These are phyloP conservation scores for Drosophila persimilis DNA, from an alignment of 1,140 invertebrate genomes.

Conservation along the genomic window DNA sequence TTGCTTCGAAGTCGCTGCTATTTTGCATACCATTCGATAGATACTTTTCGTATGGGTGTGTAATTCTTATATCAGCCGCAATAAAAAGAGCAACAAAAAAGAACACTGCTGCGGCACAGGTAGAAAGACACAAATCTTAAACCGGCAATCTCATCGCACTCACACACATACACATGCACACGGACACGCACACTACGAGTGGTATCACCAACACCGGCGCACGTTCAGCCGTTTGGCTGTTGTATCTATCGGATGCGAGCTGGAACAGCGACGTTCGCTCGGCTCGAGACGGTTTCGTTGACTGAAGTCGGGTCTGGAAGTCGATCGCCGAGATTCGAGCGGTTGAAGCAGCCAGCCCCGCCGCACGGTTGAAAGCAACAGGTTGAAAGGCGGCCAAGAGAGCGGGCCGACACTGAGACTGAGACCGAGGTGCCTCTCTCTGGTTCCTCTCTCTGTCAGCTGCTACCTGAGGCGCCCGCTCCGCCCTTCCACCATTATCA, in stretches of 20 bases:
- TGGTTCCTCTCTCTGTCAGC: slow-evolving; percentile 6
- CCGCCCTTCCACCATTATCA: slow-evolving; percentile 76
- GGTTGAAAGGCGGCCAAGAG: slow-evolving; percentile 53
- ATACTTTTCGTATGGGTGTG: slow-evolving; percentile 52
- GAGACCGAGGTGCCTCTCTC: not conserved
- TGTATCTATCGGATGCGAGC: slow-evolving; percentile 36
- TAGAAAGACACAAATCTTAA: slow-evolving; percentile 72
- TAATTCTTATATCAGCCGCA: slow-evolving; percentile 56
- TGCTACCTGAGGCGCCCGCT: slow-evolving; percentile 72
- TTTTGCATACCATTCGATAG: slow-evolving; percentile 61
- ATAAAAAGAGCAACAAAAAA: slow-evolving; percentile 49
- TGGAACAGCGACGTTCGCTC: slow-evolving; percentile 54
- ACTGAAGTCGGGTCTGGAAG: slow-evolving; percentile 55
- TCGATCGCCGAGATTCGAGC: slow-evolving; percentile 61
- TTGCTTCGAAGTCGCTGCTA: slow-evolving; percentile 49
- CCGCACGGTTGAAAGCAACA: slow-evolving; percentile 64
- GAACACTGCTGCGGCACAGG: slow-evolving; percentile 58
- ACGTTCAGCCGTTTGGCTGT: slow-evolving; percentile 3
- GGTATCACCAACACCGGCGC: slow-evolving; percentile 15
- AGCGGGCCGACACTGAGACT: not conserved
- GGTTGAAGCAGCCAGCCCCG: slow-evolving; percentile 29
- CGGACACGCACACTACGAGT: slow-evolving; percentile 12
- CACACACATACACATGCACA: slow-evolving; percentile 30
- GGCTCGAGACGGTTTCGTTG: slow-evolving; percentile 71
- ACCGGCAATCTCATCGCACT: slow-evolving; percentile 66